Base-by-base conservation (phyloP, 2,113 vertebrate species). In the Nothobranchius kuhntae region DNA sequence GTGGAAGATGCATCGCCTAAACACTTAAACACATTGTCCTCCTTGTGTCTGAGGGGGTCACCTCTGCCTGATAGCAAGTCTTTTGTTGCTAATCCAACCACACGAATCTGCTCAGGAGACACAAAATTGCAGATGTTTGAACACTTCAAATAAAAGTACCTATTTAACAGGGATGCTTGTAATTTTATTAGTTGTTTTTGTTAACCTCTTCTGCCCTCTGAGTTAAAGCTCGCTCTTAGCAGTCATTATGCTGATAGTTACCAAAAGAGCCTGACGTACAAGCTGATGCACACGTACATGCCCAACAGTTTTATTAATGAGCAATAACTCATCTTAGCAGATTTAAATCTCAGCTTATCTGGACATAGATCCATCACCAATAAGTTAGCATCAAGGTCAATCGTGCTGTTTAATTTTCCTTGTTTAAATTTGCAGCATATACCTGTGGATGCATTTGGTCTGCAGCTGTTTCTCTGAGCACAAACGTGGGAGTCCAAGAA, bases 31-130 rank as follows among this genome's bases (percentile, higher is more conserved):
- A 66, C 46, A 42, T 14, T 42, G 44, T 61, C 46, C 60, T 58
- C 52, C 55, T n/a, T 72, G 70, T 69, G 71, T 68, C 75, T 69
- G 79, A 67, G 68, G 67, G 71, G 69, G 80, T 56, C 38, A 57
- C 68, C 15, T 0, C 36, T 81, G 81, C 79, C 73, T 78, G 75
- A 83, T 85, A 86, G 85, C 78, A 46, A 78, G 87, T 53, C 65
- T 62, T 59, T 75, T 51, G 83, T 53, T 68, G 80, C 83, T 73
- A 73, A 83, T 75, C 71, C 59, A 71, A 65, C 68, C 60, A 75
- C 62, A 53, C 54, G 0, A 12, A 47, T 78, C 73, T 46, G 64
- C 51, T 24, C 46, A 68, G 71, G 77, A 64, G 50, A 72, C 51
- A 68, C 52, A 75, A 63, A 72, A 11, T 8, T 5, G 46, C 6